phyloP scores from a whole-genome alignment of 2,797 vertebrate species.

The Amblyopsis hoosieri region DNA sequence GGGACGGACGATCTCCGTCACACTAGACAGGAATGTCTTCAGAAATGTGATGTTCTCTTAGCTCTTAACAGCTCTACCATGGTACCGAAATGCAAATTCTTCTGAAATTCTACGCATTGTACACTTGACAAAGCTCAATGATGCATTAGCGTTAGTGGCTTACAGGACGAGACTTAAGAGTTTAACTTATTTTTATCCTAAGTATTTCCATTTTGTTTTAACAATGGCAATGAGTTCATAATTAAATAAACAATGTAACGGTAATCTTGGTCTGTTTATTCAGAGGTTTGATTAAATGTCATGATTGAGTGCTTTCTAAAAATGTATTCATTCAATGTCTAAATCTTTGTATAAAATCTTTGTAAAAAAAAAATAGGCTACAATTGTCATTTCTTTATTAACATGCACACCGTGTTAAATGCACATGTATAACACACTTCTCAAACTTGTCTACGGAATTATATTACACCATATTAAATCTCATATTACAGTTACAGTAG shows the following conservation, averaged over 20 bases:
- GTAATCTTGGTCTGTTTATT: conserved; percentile 11
- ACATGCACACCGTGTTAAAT: conserved; percentile 39
- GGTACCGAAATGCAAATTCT: conserved; percentile 23
- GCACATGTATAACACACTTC: no score
- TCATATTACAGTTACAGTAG: no score
- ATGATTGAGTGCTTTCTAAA: neutral
- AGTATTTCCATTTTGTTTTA: conserved; percentile 42
- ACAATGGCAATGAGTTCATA: conserved; percentile 20
- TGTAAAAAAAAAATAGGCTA: neutral
- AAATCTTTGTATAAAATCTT: neutral
- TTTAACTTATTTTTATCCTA: conserved; percentile 60
- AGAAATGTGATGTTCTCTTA: conserved; percentile 35
- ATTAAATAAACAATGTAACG: conserved; percentile 54
- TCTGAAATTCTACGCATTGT: conserved; percentile 18
- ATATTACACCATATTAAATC: no score
- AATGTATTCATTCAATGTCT: neutral
- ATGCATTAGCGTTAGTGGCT: conserved; percentile 42
- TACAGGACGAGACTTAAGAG: conserved; percentile 19
- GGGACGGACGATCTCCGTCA: no score
- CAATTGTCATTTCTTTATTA: conserved; percentile 64
- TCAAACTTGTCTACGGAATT: no score
- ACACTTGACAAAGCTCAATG: conserved; percentile 38
- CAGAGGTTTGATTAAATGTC: neutral
- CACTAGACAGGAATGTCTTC: conserved; percentile 22
- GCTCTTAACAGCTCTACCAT: conserved; percentile 1